Evolutionary conservation across 2,797 vertebrate genomes (phyloP).

Genomic region (Silurus aristotelis): DNA sequence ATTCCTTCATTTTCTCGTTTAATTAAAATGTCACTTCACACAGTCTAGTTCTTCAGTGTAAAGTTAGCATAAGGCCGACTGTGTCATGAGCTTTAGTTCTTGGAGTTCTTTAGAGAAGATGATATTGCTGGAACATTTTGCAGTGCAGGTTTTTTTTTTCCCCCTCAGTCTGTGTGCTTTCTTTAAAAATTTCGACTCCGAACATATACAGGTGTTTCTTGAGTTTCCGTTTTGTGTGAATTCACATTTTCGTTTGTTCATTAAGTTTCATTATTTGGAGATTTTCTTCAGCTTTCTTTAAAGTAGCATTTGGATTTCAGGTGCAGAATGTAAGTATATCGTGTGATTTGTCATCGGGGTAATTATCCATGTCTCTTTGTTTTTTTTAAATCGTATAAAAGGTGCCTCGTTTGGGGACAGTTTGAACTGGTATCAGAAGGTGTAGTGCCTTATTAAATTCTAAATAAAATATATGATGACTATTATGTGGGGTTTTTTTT

Average conservation of each 20-base stretch:
- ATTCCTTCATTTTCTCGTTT: conserved; percentile 30
- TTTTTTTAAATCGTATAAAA: background rate
- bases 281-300: background rate
- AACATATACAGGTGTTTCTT: background rate
- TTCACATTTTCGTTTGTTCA: background rate
- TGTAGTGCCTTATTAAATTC: conserved; percentile 27
- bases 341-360: background rate
- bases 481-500: background rate
- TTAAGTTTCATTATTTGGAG: background rate
- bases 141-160: too few relatives aligned
- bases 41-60: conserved; percentile 9
- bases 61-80: conserved; percentile 24
- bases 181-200: too few relatives aligned
- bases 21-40: conserved; percentile 44
- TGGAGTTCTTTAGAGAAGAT: background rate
- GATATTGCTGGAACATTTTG: background rate
- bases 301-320: background rate
- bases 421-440: conserved; percentile 18
- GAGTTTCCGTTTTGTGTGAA: background rate
- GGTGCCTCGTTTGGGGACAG: background rate
- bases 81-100: conserved; percentile 12
- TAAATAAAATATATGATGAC: conserved; percentile 18
- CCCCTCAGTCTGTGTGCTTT: background rate
- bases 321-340: background rate
- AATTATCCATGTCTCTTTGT: background rate